These are phyloP conservation scores for Pecten maximus DNA, from an alignment of 2,888 invertebrate species.

Conservation along the genomic window DNA sequence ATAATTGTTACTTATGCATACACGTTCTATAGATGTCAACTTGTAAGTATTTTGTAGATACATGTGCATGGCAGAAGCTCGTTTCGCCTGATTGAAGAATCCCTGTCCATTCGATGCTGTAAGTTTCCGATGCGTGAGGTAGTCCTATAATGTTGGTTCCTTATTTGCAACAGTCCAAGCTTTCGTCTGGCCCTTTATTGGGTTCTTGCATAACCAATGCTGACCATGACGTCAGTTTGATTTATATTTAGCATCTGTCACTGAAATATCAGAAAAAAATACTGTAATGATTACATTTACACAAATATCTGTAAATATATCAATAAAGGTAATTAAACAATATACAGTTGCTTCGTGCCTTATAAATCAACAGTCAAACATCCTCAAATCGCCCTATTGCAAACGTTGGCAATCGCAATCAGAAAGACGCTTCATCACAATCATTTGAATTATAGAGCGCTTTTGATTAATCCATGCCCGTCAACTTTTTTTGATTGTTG, in stretches of 20 bases:
- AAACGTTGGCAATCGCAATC: no score
- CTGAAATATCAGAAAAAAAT: background rate
- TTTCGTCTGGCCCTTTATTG: background rate
- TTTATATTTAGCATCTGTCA: background rate
- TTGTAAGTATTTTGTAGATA: background rate
- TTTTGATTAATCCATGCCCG: no score
- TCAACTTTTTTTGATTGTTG: no score
- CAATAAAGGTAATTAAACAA: no score
- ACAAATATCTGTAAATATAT: no score
- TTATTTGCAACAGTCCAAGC: background rate
- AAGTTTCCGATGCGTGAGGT: background rate
- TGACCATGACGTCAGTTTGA: background rate
- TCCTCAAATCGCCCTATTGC: no score
- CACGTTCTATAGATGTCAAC: background rate
- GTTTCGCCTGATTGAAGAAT: constrained; percentile 9
- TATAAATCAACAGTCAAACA: no score
- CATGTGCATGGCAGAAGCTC: background rate
- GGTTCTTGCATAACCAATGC: background rate
- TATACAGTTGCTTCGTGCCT: no score
- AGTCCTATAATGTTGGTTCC: background rate
- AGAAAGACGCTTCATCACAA: no score
- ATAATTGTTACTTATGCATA: background rate
- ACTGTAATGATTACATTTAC: no score
- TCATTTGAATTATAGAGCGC: no score
- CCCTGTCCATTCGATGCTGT: background rate